Base-by-base conservation (phyloP, 1,140 invertebrate species). In the Augochlora pura region DNA sequence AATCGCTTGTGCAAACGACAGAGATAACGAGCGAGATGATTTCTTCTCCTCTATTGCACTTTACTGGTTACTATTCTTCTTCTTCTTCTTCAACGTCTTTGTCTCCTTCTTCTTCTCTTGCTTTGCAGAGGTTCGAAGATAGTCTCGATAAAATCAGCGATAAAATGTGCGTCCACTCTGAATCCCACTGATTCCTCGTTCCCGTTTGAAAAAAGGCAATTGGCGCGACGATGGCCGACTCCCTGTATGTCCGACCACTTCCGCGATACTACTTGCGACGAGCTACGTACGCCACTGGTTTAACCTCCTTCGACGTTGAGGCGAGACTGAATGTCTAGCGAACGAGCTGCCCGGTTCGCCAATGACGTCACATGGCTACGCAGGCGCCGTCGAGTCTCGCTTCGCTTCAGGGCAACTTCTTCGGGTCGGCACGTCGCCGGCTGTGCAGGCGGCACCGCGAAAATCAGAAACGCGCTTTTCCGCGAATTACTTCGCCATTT, bases 321-420 rank as follows among this genome's bases (percentile, higher is more conserved):
- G 86, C 90, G 91, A 93, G 91, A 93, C 92, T 93, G 90, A 91
- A 62, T 91, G 91, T 92, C 91, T 92, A 83, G 84, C 77, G 78
- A 81, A 73, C 77, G 80, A 85, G 80, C 84, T 87, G 86, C 87
- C 86, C 87, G 88, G 90, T 91, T 91, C 91, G 74, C 90, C 91
- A 91, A 86, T 92, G 92, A 92, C 91, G 92, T 92, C 92, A 93
- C 82, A 77, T 69, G 66, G 84, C 87, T 75, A 91, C 91, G 91
- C 91, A 91, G 87, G 91, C 91, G 91, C 90, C 87, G 73, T 83
- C 75, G 85, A 82, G 88, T 89, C 89, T 89, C 86, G 83, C 71
- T 67, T 57, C 75, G 82, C 86, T 75, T 71, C 78, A 70, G 67
- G 80, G 82, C 75, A 80, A 71, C 79, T 86, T 81, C 62, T 71